A percentile compares a stretch with the other conserved stretches of the same genome.
Conservation (phyloP, 2,113 vertebrate genomes). For the Hoplias malabaricus region DNA sequence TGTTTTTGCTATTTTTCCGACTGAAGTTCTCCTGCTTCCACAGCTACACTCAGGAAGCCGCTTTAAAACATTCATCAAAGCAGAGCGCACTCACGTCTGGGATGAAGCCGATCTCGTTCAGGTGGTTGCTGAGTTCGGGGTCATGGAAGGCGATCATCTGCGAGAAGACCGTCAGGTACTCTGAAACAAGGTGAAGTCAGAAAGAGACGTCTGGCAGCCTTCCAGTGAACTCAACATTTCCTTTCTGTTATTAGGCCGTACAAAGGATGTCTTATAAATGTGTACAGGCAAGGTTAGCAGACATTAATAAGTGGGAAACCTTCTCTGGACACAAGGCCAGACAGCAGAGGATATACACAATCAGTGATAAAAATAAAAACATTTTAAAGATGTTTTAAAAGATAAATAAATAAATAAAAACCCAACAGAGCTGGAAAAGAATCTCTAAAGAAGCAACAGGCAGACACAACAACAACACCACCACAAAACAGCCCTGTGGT, state of each 20-base stretch:
- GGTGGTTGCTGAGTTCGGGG: constrained; percentile 96
- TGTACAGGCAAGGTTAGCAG: neutral
- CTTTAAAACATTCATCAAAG: neutral
- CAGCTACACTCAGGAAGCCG: neutral
- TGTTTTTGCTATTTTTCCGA: neutral
- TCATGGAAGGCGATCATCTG: constrained; percentile 99
- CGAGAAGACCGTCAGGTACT: constrained; percentile 97
- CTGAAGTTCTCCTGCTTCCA: neutral
- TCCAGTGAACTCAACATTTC: neutral
- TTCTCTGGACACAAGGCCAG: neutral
- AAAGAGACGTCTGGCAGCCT: neutral
- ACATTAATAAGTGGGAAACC: neutral
- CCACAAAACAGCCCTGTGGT: neutral
- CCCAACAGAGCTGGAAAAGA: neutral
- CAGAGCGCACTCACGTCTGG: constrained; percentile 88
- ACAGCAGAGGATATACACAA: neutral
- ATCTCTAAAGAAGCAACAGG: neutral
- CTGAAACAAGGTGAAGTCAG: constrained; percentile 70
- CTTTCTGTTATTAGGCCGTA: neutral
- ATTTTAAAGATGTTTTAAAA: no score
- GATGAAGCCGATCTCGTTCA: constrained; percentile 98
- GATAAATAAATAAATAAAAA: no score
- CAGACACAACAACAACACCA: neutral
- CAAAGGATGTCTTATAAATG: neutral
- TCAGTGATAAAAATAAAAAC: neutral